phyloP scores from a whole-genome alignment of 2,113 vertebrate genomes.

The Pachyramphus minor region DNA sequence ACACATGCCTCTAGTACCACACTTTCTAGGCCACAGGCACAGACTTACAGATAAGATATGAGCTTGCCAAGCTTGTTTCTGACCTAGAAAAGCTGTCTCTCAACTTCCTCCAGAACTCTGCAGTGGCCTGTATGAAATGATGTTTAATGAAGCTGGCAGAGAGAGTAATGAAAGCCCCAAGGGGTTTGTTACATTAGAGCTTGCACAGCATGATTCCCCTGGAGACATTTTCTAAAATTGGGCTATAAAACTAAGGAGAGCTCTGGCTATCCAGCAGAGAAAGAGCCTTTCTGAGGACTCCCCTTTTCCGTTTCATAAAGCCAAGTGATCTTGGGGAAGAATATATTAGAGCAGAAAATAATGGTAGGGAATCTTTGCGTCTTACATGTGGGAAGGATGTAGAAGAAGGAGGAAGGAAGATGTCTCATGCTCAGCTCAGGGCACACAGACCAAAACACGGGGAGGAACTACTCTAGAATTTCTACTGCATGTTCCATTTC shows the following conservation, averaged over 20 bases:
- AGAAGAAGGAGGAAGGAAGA: not conserved
- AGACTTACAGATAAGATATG: slow-evolving; percentile 9
- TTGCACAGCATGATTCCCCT: slow-evolving; percentile 11
- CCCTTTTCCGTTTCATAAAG: not conserved
- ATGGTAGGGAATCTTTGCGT: not conserved
- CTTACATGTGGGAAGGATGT: not conserved
- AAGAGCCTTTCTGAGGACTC: not conserved
- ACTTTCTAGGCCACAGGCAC: not conserved
- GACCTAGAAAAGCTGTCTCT: slow-evolving; percentile 54
- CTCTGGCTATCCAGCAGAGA: not conserved
- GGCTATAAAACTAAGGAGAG: not conserved
- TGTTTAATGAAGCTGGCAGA: slow-evolving; percentile 60
- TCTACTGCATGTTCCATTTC: not conserved
- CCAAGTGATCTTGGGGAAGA: not conserved
- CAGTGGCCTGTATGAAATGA: slow-evolving; percentile 38
- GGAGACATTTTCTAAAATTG: slow-evolving; percentile 8
- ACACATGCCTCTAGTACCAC: not conserved
- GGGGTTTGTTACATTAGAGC: slow-evolving; percentile 50
- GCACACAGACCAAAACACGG: not conserved
- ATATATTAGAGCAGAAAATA: not conserved
- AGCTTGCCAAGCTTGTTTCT: slow-evolving; percentile 45
- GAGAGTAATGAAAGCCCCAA: slow-evolving; percentile 52
- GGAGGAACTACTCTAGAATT: not conserved
- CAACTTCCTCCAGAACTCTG: slow-evolving; percentile 36
- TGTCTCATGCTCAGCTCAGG: not conserved